Base-by-base conservation (phyloP, 2,797 vertebrate species). In the Kryptopterus vitreolus region DNA sequence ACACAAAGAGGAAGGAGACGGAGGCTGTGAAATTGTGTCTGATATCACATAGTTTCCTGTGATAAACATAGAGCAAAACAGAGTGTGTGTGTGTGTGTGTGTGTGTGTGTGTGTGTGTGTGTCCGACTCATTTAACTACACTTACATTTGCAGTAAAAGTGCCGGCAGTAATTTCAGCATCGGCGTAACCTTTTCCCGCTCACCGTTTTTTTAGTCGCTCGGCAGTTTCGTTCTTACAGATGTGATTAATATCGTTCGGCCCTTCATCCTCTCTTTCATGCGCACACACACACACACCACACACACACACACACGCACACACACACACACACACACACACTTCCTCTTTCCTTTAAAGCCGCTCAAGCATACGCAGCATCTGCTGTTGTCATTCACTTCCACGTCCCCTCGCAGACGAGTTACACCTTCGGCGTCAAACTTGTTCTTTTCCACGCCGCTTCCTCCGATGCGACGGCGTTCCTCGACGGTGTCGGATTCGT, bases 191-290 rank as follows among this genome's bases (percentile, higher is more conserved):
- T 62, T 53, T 63, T 69, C 48, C 66, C 33, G n/a, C 53, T 46
- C 11, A 20, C 1, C 20, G n/a, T 50, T 65, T 43, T 65, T 43
- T 55, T 12, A 24, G 43, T 69, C 35, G 31, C 53, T 46, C 8
- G 55, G 18, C 43, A 71, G 53, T 71, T 70, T 70, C 65, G 24
- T 69, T 70, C 59, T 70, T 71, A 72, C 43, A 24, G n/a, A 13
- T 62, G 29, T 72, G 68, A 72, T 79, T 63, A 62, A 46, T 72
- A 71, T 62, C 80, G 53, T 71, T 81, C n/a, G 13, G 46, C 26
- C 52, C n/a, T 12, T 65, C 26, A 76, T 53, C 69, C 50, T 33
- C 38, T 43, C 38, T 43, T 9, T 5, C 38, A 9, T 43, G 38
- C 38, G 38, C 35, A 4, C 35, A 38, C 35, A 38, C 38, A 7